Percentiles rank a stretch among this genome's conserved stretches.
Evolutionary conservation across 2,113 vertebrate genomes (phyloP).

Genomic region (Sander vitreus): DNA sequence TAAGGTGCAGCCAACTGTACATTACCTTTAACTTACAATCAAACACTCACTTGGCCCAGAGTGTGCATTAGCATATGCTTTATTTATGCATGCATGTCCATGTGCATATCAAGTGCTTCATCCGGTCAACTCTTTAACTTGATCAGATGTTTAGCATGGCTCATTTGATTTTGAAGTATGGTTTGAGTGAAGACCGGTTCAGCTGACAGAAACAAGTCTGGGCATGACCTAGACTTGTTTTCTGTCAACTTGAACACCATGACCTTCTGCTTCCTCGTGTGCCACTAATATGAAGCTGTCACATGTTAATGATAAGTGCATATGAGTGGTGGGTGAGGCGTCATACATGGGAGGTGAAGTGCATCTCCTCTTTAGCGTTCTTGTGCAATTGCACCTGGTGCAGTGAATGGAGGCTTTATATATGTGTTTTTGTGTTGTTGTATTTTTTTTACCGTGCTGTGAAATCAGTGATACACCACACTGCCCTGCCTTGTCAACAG

Average conservation of each 20-base stretch:
- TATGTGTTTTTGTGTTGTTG: constrained; percentile 39
- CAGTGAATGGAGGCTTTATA: constrained; percentile 31
- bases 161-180: constrained; percentile 9
- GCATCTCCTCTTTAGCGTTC: constrained; percentile 61
- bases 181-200: constrained; percentile 6
- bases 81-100: not conserved
- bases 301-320: constrained; percentile 44
- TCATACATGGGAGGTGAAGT: constrained; percentile 75
- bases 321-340: constrained; percentile 49
- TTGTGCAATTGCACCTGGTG: constrained; percentile 57
- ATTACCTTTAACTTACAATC: constrained; percentile 19
- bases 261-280: constrained; percentile 55
- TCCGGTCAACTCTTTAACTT: constrained; percentile 8
- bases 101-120: constrained; percentile 21
- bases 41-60: constrained; percentile 6
- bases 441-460: constrained; percentile 40
- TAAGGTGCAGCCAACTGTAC: constrained; percentile 11
- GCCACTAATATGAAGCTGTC: constrained; percentile 42
- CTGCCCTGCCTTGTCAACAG: constrained; percentile 71
- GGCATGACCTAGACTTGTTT: constrained; percentile 46
- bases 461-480: constrained; percentile 66
- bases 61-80: not conserved
- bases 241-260: constrained; percentile 32
- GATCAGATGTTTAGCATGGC: constrained; percentile 17
- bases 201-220: no score